These are phyloP conservation scores for Bergia puertoricense DNA, from an alignment of 92 coral and sea anemone species.

Conservation along the genomic window DNA sequence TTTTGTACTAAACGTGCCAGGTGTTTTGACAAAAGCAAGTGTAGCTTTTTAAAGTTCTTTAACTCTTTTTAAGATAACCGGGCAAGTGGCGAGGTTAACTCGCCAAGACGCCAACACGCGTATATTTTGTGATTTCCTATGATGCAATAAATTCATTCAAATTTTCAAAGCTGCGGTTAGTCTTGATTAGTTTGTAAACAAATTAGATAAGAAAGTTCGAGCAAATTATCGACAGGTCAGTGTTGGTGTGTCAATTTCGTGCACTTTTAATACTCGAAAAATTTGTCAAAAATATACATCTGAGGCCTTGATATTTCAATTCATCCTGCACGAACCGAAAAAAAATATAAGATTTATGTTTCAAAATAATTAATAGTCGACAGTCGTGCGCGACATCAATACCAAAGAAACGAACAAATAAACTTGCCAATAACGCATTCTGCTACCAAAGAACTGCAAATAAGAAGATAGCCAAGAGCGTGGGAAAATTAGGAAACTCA, in stretches of 20 bases:
- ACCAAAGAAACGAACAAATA: not conserved
- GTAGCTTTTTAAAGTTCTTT: constrained; percentile 25
- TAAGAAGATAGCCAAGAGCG: constrained; percentile 4
- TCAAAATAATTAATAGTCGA: not conserved
- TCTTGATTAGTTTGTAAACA: constrained; percentile 21
- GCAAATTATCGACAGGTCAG: not conserved
- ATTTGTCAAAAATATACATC: not conserved
- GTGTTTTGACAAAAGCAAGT: constrained; percentile 18
- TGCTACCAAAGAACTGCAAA: not conserved
- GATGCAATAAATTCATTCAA: not conserved
- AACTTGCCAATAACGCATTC: not conserved
- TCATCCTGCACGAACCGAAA: not conserved
- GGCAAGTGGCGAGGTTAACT: not conserved
- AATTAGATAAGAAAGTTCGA: not conserved
- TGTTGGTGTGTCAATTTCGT: not conserved
- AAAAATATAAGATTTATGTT: not conserved
- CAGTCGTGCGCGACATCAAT: not conserved
- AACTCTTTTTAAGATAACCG: not conserved
- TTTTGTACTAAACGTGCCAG: constrained; percentile 34
- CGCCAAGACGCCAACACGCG: not conserved
- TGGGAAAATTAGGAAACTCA: constrained; percentile 9
- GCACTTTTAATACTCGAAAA: not conserved
- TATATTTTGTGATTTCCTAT: not conserved
- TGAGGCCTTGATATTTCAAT: not conserved
- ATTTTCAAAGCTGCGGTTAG: not conserved